Evolutionary conservation across 2,797 vertebrate genomes (phyloP).

Genomic region (Enteromius radiatus): DNA sequence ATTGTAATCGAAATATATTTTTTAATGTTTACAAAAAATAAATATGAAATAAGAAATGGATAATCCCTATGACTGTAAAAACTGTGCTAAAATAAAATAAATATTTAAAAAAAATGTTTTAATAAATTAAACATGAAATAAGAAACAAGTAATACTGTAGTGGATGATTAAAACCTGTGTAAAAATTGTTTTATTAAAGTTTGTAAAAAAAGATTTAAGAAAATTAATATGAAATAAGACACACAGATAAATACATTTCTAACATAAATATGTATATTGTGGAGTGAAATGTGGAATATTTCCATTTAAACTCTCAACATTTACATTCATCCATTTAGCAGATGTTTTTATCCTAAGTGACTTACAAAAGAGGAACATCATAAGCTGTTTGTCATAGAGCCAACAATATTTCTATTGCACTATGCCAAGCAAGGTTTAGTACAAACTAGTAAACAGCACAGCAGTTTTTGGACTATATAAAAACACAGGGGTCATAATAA

Average conservation of each 20-base stretch:
- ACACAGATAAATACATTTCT: not conserved
- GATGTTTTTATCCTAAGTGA: slow-evolving; percentile 7
- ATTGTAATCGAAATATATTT: too few relatives aligned
- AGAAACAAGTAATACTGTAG: not conserved
- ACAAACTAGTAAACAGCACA: slow-evolving; percentile 2
- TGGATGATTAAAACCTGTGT: not conserved
- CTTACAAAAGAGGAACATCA: not conserved
- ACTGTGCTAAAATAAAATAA: not conserved
- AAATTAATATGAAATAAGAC: not conserved
- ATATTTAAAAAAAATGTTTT: not conserved
- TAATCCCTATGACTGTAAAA: not conserved
- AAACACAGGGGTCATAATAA: not conserved
- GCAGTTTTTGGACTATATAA: not conserved
- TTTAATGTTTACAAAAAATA: not conserved
- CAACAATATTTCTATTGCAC: slow-evolving; percentile 4
- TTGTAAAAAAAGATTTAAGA: not conserved
- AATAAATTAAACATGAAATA: not conserved
- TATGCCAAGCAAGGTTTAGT: not conserved
- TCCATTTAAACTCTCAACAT: not conserved
- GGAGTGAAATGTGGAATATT: not conserved
- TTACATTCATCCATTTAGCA: slow-evolving; percentile 5
- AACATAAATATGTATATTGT: not conserved
- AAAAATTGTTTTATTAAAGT: not conserved
- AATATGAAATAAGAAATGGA: not conserved
- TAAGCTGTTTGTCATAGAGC: slow-evolving; percentile 4